Base-by-base conservation (phyloP, 2,797 vertebrate species). In the Tamandua tetradactyla region DNA sequence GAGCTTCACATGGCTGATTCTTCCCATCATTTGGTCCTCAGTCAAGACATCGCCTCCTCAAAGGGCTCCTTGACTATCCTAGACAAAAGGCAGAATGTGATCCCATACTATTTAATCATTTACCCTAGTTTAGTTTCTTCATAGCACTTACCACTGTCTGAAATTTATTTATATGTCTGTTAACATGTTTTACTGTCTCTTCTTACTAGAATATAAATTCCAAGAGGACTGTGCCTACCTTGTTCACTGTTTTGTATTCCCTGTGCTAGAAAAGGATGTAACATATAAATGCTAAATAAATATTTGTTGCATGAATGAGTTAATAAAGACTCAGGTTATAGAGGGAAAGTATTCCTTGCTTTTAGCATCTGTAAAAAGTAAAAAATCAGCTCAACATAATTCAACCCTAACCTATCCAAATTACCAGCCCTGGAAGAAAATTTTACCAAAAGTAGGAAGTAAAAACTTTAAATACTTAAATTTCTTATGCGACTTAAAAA, bases 381-480 rank as follows among this genome's bases (percentile, higher is more conserved):
- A 7, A 69, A 62, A 71, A 84, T 85, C 2, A 71, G 76, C 25
- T 85, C 55, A 66, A 75, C 37, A 89, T 62, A 78, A 94, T 40
- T 20, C 61, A 76, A 68, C n/a, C 20, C 7, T 35, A 64, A 17
- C 15, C 2, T 30, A 89, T 62, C 87, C n/a, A 84, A 85, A 95
- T 57, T 64, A 42, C 42, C 30, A 92, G 84, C 35, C 92, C 59
- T 13, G 27, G 81, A 85, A 55, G 12, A 72, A 89, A 72, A 49
- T 83, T 89, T 94, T 84, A 87, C 40, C 89, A 15, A 61, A 88
- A 82, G 69, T 80, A 72, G 64, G 40, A 94, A 62, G 42, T 93
- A 71, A 83, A 88, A 69, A 40, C 22, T 52, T 76, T 42, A 72
- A 52, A 32, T 27, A 49, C n/a, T 40, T 40, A 80, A 81, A 47